Conservation (phyloP, 2,113 vertebrate genomes). For the Phylloscopus trochilus region DNA sequence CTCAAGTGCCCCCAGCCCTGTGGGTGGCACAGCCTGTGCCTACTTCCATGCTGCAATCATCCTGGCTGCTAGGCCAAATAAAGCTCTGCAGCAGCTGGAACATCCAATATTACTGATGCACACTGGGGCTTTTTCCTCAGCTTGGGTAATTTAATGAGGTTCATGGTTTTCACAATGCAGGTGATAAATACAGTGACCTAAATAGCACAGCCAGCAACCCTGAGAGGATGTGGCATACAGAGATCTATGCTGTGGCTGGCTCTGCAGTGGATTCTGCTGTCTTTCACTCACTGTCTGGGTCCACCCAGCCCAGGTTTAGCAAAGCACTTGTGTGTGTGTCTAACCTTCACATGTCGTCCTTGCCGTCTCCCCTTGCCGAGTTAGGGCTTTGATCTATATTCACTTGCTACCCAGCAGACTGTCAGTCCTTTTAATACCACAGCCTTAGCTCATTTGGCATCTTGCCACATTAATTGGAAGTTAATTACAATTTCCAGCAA, state of each 20-base stretch:
- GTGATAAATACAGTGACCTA: neutral
- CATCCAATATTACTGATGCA: neutral
- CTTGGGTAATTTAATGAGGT: neutral
- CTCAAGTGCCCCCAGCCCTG: accelerated
- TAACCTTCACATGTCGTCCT: neutral
- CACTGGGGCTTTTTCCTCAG: neutral
- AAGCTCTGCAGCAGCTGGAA: neutral
- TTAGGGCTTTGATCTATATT: conserved; percentile 21
- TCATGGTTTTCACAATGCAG: neutral
- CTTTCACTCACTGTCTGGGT: neutral
- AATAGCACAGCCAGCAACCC: neutral
- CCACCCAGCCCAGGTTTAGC: neutral
- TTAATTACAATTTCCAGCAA: conserved; percentile 33
- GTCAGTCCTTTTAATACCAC: neutral
- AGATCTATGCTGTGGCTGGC: neutral
- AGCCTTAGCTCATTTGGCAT: neutral
- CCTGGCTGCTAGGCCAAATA: neutral
- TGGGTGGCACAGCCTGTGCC: neutral
- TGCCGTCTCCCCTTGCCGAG: neutral
- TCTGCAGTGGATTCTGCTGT: neutral
- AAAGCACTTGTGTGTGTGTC: neutral
- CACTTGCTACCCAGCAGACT: neutral
- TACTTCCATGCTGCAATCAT: neutral
- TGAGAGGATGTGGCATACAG: neutral
- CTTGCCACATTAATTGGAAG: conserved; percentile 13